Evolutionary conservation across 2,797 vertebrate species (phyloP).

Genomic region (Etheostoma nigrum): DNA sequence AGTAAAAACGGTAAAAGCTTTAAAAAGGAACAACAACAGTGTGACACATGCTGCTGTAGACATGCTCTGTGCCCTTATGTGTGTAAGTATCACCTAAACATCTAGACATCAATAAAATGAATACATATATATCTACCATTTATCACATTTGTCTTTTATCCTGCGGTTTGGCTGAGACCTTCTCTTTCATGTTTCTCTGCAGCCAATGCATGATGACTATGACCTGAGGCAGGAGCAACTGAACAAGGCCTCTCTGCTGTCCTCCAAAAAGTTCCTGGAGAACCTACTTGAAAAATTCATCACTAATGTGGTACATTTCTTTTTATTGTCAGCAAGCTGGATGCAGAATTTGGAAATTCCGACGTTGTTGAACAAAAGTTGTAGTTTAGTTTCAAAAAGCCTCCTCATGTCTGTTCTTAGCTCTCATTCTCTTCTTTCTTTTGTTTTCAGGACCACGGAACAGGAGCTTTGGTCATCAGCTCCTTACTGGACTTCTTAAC

Average conservation of each 20-base stretch:
- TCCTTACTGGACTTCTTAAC: slow-evolving; percentile 98
- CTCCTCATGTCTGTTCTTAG: neutral
- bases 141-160: neutral
- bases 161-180: slow-evolving; percentile 19
- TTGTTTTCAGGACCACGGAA: slow-evolving; percentile 92
- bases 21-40: slow-evolving; percentile 96
- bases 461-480: slow-evolving; percentile 98
- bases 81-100: slow-evolving; percentile 90
- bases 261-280: slow-evolving; percentile 99
- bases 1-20: slow-evolving; percentile 97
- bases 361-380: neutral
- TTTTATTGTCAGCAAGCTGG: neutral
- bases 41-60: slow-evolving; percentile 97
- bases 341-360: neutral
- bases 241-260: slow-evolving; percentile 99
- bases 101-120: neutral
- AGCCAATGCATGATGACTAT: slow-evolving; percentile 99
- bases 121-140: neutral
- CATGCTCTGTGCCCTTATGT: slow-evolving; percentile 99
- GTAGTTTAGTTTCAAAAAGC: neutral
- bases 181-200: slow-evolving; percentile 23
- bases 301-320: slow-evolving; percentile 92
- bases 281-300: slow-evolving; percentile 99
- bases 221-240: slow-evolving; percentile 98
- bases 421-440: neutral